Evolutionary conservation across 2,888 invertebrate species (phyloP), one percentile per base, ranked within the genome.

Genomic region (Adineta ricciae): DNA sequence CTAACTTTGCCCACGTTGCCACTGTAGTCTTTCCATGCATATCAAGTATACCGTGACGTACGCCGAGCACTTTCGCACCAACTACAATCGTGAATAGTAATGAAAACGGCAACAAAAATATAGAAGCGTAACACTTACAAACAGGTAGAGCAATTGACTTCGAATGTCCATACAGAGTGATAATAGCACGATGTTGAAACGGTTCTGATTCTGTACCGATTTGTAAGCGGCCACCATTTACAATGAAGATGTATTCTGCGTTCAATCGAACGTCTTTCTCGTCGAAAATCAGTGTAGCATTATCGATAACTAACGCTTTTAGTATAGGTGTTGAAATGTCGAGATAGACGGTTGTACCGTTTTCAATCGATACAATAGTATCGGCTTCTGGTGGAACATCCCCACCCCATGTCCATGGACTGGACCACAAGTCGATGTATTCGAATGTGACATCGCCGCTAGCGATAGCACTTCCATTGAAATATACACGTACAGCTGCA

Each of bases 391-490:
- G 90, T 11, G 87, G 85, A 11, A 56, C 36, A 14, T 83, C 85
- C 16, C 88, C 88, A 85, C 89, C 89, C 89, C 89, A 89, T 19
- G 89, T 88, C 83, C 82, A 88, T 2, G 41, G 82, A 16, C 89
- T 89, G 0, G 89, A 89, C 89, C 89, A 89, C 19, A 88, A 88
- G 86, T 89, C 89, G 36, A 89, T 88, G 85, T 89, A 90, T 83
- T 88, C 86, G 86, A 88, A 90, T 36, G 86, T 87, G 19, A 88
- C 88, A 5, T 27, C 19, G 1, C 64, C 9, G 1, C 24, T n/a
- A 3, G 38, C 78, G n/a, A n/a, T 38, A 11, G 41, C 78, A n/a
- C 5, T 9, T 14, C 38, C 78, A 41, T 41, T 78, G 0, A 78
- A 24, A n/a, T 38, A 11, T 2, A 41, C 78, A 8, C 24, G 24